These are phyloP conservation scores for Zhuqinia jingwanae DNA, from an alignment of 2,888 invertebrate species.

Conservation along the genomic window DNA sequence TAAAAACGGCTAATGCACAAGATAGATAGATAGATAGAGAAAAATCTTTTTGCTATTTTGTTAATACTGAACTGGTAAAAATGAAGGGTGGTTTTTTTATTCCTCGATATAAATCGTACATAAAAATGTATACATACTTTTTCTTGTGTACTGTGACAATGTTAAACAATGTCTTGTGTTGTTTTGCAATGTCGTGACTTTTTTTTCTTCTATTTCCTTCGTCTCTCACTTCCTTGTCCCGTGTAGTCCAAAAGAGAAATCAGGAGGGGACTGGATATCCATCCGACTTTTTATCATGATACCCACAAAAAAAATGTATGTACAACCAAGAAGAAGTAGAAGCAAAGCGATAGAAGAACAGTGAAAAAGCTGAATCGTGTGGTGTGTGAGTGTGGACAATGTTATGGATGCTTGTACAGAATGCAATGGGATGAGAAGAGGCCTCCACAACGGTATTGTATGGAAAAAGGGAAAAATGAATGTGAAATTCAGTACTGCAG, in stretches of 20 bases:
- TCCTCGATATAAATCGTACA: not conserved
- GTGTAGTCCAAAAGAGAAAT: constrained; percentile 76
- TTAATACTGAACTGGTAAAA: not conserved
- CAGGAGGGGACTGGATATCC: constrained; percentile 76
- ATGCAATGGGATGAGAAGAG: constrained; percentile 24
- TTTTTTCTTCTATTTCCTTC: constrained; percentile 32
- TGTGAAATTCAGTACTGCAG: not conserved
- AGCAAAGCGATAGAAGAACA: constrained; percentile 20
- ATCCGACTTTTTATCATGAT: constrained; percentile 77
- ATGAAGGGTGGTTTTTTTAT: constrained; percentile 8
- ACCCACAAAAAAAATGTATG: constrained; percentile 56
- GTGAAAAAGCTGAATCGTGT: constrained; percentile 9
- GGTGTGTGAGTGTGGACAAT: constrained; percentile 12
- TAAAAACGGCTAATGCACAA: too few relatives aligned
- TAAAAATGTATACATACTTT: not conserved
- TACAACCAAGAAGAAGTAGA: not conserved
- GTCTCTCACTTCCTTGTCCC: constrained; percentile 53
- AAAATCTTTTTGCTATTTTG: not conserved
- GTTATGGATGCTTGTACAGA: constrained; percentile 1
- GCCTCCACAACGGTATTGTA: constrained; percentile 55
- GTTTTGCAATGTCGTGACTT: constrained; percentile 45
- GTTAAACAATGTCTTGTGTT: constrained; percentile 20
- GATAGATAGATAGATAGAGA: not conserved
- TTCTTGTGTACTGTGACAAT: not conserved
- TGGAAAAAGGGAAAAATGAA: constrained; percentile 26